A percentile compares a stretch with the other conserved stretches of the same genome.
phyloP scores from a whole-genome alignment of 2,113 vertebrate genomes.

The Catagonus wagneri region DNA sequence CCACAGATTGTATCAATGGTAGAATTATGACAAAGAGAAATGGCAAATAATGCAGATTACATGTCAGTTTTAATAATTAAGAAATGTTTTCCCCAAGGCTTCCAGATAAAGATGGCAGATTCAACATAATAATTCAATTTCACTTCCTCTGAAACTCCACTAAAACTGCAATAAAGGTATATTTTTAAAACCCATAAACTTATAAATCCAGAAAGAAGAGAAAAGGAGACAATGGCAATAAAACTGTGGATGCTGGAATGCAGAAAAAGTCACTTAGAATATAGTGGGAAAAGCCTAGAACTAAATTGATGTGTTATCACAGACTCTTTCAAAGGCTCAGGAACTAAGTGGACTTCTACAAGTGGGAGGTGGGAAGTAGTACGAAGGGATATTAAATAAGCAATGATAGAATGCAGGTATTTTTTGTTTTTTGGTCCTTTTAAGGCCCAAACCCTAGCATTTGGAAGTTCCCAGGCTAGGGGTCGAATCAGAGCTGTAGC shows the following conservation, averaged over 20 bases:
- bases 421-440: too few species aligned
- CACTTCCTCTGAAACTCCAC: not conserved
- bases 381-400: not conserved
- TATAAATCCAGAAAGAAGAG: not conserved
- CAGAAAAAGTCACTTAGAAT: not conserved
- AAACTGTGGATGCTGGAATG: not conserved
- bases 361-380: not conserved
- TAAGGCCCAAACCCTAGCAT: too few species aligned
- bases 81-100: not conserved
- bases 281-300: not conserved
- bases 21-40: conserved; percentile 32
- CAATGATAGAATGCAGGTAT: not conserved
- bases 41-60: not conserved
- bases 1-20: not conserved
- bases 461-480: too few species aligned
- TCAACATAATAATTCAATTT: conserved; percentile 31
- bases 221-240: conserved; percentile 6
- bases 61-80: not conserved
- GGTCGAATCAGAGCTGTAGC: too few species aligned
- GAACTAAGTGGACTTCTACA: not conserved
- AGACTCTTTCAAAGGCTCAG: conserved; percentile 2
- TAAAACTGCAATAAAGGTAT: not conserved
- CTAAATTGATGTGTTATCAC: not conserved
- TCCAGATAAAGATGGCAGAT: not conserved
- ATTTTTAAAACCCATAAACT: not conserved